Conservation (phyloP, 2,888 invertebrate species). For the Adineta ricciae region DNA sequence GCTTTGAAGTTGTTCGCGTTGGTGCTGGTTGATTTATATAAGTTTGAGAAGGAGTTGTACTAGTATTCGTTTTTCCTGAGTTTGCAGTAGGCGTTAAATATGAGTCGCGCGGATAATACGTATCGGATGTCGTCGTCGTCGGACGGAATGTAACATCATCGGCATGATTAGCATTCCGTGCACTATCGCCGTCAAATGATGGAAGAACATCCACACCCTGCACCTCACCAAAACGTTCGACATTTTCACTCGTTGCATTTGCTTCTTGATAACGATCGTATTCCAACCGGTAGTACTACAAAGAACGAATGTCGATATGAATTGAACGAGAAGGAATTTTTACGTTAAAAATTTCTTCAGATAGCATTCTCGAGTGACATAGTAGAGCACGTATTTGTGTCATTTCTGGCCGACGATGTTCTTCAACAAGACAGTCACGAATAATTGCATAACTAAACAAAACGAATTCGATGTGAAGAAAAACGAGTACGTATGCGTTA, state of each 20-base stretch:
- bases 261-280: not conserved
- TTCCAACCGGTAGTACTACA: not conserved
- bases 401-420: not conserved
- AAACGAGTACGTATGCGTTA: not conserved
- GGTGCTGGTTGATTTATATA: not conserved
- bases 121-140: not conserved
- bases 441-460: constrained; percentile 11
- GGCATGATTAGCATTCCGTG: not conserved
- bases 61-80: not conserved
- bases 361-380: constrained; percentile 7
- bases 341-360: not conserved
- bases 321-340: not conserved
- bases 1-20: not conserved
- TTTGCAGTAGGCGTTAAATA: not conserved
- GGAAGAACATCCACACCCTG: not conserved
- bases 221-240: not conserved
- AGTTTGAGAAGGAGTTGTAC: not conserved
- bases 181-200: not conserved
- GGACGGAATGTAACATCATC: not conserved
- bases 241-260: not conserved
- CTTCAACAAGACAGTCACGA: not conserved
- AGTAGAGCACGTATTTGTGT: not conserved
- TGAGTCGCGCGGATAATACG: not conserved
- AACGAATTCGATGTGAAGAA: not conserved
- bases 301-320: not conserved